Base-by-base conservation (phyloP, 2,888 invertebrate species). In the Dynastes tityus region DNA sequence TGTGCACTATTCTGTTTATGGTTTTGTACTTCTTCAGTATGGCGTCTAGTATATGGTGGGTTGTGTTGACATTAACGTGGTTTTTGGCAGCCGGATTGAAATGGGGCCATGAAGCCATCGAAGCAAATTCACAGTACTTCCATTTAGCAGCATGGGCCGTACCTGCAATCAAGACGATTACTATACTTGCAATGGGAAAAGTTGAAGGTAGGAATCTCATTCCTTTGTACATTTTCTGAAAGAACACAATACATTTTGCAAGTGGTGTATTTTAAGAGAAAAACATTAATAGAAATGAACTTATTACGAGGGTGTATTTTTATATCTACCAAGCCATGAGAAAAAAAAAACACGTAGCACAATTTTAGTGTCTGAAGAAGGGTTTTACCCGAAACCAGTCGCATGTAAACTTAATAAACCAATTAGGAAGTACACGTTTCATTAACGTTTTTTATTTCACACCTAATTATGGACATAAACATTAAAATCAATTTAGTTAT, bases 21-120 rank as follows among this genome's bases (percentile, higher is more conserved):
- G 92, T 97, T 85, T 92, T 98, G 65, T 97, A 97, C 89, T 98
- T 98, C 90, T 98, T 98, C 88, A 95, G 96, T 87, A 98, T 98
- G 97, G 97, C 98, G 37, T 97, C 97, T 65, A 97, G 96, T 87
- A 96, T 98, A 86, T 98, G 98, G 98, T 98, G 98, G 98, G 97
- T 98, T 75, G 94, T 98, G 84, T 90, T 98, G 85, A 97, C 98
- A 22, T 91, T 98, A 81, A 98, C 98, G 77, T 98, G 98, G 98
- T 98, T 98, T 89, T 90, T 98, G 86, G 97, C 98, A 61, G 98
- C 98, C 80, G 98, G 98, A 49, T 92, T 98, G 79, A 98, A 98
- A 90, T 98, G 98, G 98, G 98, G 98, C 64, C 97, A 98, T 89
- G 98, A 98, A 91, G 98, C 98, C 53, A 98, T 98, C 86, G 98